Evolutionary conservation across 2,113 vertebrate species (phyloP), one percentile per base, ranked within the genome.

Genomic region (Cyprinodon brontotheroides): DNA sequence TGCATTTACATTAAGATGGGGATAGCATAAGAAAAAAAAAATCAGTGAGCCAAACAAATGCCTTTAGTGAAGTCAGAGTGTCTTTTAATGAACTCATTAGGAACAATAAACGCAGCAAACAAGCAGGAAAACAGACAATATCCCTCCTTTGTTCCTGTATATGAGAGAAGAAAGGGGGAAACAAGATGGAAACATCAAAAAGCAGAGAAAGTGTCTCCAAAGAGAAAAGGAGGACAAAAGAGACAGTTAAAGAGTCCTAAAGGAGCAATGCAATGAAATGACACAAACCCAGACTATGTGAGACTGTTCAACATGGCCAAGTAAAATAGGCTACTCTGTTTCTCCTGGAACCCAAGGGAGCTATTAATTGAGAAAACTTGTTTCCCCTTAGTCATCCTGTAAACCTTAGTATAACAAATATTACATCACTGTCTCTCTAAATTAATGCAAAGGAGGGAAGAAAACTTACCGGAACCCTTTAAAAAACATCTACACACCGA

Each of bases 241-340:
- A 41, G 36, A 67, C 36, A 50, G 47, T 68, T 72, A 74, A 66
- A n/a, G 53, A 69, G 72, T 73, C 75, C 82, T 72, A 75, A 85
- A 89, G 77, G 83, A 85, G 69, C 81, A 64, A 57, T 72, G 67
- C 67, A 80, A 84, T 81, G 73, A 79, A 68, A 88, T 73, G 80
- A 78, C 80, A 84, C 60, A 83, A 80, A 78, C 81, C 75, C 78
- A 75, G 65, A 61, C 66, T 84, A 74, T 10, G 68, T 86, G 77
- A 77, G 83, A 78, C 85, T 77, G 88, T 88, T 85, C 87, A 92
- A 92, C 89, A 87, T 91, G 91, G 89, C 90, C 87, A 89, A 87
- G 76, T 79, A 89, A 91, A 90, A 89, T 89, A 87, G 87, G 89
- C 87, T 91, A 89, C 87, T 89, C 84, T 85, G 90, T 75, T 85